These are phyloP conservation scores for Plagiodera versicolora DNA, from an alignment of 2,888 invertebrate species.

Conservation along the genomic window DNA sequence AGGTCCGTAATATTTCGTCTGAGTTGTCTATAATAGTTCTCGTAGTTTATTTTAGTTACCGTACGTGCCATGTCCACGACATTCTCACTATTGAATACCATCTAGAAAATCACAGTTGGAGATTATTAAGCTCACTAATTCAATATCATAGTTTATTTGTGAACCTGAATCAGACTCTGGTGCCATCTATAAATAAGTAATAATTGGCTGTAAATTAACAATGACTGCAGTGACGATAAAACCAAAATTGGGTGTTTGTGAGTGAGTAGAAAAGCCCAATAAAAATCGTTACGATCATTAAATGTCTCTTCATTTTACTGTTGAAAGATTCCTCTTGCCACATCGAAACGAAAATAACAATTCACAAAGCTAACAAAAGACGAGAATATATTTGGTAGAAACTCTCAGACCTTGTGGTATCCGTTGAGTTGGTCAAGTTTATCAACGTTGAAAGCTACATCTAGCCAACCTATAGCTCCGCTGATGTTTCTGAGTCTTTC, in stretches of 20 bases:
- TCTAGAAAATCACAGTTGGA: conserved; percentile 16
- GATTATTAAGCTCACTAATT: not conserved
- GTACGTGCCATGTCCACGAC: conserved; percentile 35
- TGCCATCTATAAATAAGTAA: conserved; percentile 2
- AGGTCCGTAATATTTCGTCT: conserved; percentile 14
- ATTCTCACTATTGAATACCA: conserved; percentile 29
- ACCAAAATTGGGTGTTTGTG: too few species aligned
- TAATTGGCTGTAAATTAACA: not conserved
- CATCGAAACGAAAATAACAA: too few species aligned
- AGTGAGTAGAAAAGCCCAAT: too few species aligned
- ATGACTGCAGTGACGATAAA: not conserved
- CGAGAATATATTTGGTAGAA: too few species aligned
- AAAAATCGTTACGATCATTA: too few species aligned
- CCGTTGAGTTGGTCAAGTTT: conserved; percentile 35
- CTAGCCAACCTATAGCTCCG: conserved; percentile 38
- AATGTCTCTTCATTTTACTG: too few species aligned
- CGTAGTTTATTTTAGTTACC: conserved; percentile 21
- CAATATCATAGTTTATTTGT: too few species aligned
- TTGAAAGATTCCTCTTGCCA: too few species aligned
- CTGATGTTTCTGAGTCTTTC: conserved; percentile 33
- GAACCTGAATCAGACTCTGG: not conserved
- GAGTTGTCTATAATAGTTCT: conserved; percentile 30
- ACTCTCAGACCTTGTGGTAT: conserved; percentile 35
- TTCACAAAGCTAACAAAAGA: too few species aligned
- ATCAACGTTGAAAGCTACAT: conserved; percentile 35